A percentile compares a stretch with the other conserved stretches of the same genome.
Evolutionary conservation across 2,113 vertebrate genomes (phyloP).

Genomic region (Mustela nigripes): DNA sequence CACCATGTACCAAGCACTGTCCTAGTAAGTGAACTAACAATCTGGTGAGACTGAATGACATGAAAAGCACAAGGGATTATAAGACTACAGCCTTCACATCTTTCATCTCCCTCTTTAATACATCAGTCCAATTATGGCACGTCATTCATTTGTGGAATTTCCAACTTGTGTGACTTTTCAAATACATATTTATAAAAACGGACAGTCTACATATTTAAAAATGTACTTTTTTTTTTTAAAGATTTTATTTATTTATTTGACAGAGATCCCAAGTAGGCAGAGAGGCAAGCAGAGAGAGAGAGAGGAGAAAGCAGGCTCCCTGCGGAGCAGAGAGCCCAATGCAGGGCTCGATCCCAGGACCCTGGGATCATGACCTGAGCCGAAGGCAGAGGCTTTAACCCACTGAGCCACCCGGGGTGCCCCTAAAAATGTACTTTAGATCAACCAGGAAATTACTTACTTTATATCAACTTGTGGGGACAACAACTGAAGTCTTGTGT

Average conservation of each 20-base stretch:
- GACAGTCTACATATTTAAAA: background rate
- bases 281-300: too few species aligned
- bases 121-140: background rate
- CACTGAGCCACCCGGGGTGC: too few species aligned
- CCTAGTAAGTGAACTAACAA: background rate
- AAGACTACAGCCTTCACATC: background rate
- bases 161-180: background rate
- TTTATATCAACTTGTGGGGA: slow-evolving; percentile 99
- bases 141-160: background rate
- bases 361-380: too few species aligned
- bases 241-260: too few species aligned
- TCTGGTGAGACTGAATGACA: background rate
- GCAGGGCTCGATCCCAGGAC: too few species aligned
- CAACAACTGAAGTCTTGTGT: slow-evolving; percentile 96
- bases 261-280: too few species aligned
- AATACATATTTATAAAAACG: background rate
- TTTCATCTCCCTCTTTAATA: background rate
- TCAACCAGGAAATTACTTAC: slow-evolving; percentile 88
- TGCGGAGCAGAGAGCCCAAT: too few species aligned
- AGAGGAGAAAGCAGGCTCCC: too few species aligned
- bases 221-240: background rate
- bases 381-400: too few species aligned
- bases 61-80: background rate
- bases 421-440: background rate
- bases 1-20: background rate